Base-by-base conservation (phyloP, 2,113 vertebrate species). In the Oxyura jamaicensis region DNA sequence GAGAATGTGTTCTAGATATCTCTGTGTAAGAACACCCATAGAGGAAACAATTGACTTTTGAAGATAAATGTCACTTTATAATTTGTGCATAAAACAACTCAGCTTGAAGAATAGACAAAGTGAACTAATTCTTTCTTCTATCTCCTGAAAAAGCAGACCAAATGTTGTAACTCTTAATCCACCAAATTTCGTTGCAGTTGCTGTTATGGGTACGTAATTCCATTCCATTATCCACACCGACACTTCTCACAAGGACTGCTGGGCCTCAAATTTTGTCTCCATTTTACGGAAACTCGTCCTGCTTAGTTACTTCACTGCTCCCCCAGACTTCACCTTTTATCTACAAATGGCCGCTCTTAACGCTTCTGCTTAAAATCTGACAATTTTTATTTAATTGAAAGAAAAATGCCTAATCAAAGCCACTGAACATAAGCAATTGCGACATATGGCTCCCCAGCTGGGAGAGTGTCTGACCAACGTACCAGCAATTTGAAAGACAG, bases 391-490 rank as follows among this genome's bases (percentile, higher is more conserved):
- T 41, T 78, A 86, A 90, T 26, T 71, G 90, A 83, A 93, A 92
- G 94, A 81, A 77, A 94, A 94, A 83, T 39, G n/a, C 41, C 72
- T 25, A 31, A 66, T 71, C 72, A 74, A 81, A 94, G 76, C 31
- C 14, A 59, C 20, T 3, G 6, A 78, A 55, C 31, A 63, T 28
- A 14, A 80, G 86, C 29, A 13, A 53, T 36, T 63, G 83, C 10
- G 31, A 41, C 91, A 94, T 39, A 50, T 46, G 88, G 90, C 74
- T 94, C 58, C 90, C 87, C 95, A 95, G 92, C 78, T 91, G 90
- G 90, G 83, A 56, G 52, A 36, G 31, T 4, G 59, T 44, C 91
- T 69, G 88, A 83, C 93, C 48, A 17, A 23, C 7, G 0, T 7
- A 65, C 75, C 81, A 60, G 93, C 4, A 33, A 2, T 66, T 36